phyloP scores from a whole-genome alignment of 2,113 vertebrate species.

The Peromyscus maniculatus region DNA sequence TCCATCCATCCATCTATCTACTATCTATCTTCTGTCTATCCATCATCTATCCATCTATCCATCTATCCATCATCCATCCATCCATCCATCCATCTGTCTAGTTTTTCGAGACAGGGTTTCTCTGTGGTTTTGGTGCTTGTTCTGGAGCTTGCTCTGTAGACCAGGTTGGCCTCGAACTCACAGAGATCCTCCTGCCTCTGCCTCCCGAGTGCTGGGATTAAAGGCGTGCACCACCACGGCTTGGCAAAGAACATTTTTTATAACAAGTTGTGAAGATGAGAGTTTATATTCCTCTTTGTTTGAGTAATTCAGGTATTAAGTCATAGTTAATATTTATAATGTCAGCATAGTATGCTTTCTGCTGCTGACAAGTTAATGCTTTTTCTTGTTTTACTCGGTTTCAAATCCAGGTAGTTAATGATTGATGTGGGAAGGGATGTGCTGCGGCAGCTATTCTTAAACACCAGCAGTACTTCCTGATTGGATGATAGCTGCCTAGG shows the following conservation, averaged over 20 bases:
- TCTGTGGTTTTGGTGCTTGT: too few species aligned
- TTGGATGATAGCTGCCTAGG: not conserved
- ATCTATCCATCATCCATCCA: too few species aligned
- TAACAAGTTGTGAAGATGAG: constrained; percentile 35
- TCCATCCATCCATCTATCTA: too few species aligned
- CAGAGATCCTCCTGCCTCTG: too few species aligned
- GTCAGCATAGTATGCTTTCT: not conserved
- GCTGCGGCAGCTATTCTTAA: not conserved
- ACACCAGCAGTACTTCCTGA: not conserved
- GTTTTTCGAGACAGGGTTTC: too few species aligned
- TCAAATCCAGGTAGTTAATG: not conserved
- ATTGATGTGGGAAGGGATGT: not conserved
- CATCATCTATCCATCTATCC: too few species aligned
- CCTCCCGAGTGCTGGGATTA: too few species aligned
- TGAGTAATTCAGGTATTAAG: not conserved
- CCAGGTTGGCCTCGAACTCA: too few species aligned
- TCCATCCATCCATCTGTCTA: too few species aligned
- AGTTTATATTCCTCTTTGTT: not conserved
- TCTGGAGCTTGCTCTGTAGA: too few species aligned
- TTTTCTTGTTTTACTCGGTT: not conserved
- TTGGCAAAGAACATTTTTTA: not conserved
- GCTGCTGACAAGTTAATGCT: not conserved
- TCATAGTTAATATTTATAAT: not conserved
- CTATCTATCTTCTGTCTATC: too few species aligned
- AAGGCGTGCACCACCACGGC: too few species aligned